Conservation (phyloP, 1,140 invertebrate genomes). For the Galleria mellonella region DNA sequence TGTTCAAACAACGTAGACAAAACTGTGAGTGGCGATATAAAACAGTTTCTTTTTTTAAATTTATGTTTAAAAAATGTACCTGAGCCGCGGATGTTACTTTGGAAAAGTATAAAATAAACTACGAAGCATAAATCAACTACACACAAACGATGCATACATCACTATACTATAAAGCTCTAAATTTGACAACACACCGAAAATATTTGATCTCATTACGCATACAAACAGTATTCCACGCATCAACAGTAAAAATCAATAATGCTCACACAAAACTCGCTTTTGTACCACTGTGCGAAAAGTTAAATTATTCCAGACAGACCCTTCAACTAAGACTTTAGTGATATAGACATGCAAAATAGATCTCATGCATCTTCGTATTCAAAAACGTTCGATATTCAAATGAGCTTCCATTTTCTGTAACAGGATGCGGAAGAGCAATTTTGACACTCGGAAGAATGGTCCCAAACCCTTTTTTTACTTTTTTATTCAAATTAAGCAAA, state of each 20-base stretch:
- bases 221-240: conserved; percentile 33
- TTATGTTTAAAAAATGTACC: too few species aligned
- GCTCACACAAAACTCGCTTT: conserved; percentile 15
- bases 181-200: conserved; percentile 64
- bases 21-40: too few species aligned
- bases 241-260: conserved; percentile 41
- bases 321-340: conserved; percentile 6
- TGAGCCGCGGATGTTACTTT: too few species aligned
- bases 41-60: too few species aligned
- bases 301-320: conserved; percentile 27
- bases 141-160: conserved; percentile 42
- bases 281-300: conserved; percentile 51
- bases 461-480: conserved; percentile 47
- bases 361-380: conserved; percentile 23
- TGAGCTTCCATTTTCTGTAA: conserved; percentile 44
- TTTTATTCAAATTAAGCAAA: conserved; percentile 60
- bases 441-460: conserved; percentile 67
- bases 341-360: conserved; percentile 62
- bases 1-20: too few species aligned
- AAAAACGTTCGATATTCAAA: conserved; percentile 61
- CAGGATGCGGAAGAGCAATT: conserved; percentile 64
- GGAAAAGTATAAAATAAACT: too few species aligned
- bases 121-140: conserved; percentile 39
- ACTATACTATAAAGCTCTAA: conserved; percentile 42
- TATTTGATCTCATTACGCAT: conserved; percentile 69